A percentile compares a stretch with the other conserved stretches of the same genome.
These are phyloP conservation scores for Automeris io DNA, from an alignment of 2,888 invertebrate genomes.

Conservation along the genomic window DNA sequence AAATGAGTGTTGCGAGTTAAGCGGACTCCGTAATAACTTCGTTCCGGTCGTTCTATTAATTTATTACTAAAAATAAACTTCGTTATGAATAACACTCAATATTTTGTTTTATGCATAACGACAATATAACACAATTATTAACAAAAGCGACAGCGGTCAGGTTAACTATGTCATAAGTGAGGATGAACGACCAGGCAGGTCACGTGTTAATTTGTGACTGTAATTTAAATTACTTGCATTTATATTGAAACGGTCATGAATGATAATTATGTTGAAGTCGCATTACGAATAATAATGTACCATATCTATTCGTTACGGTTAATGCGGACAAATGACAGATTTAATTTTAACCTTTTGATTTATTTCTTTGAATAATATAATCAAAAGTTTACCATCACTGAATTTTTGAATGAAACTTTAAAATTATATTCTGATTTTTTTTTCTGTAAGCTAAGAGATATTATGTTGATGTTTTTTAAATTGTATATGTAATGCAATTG, in stretches of 20 bases:
- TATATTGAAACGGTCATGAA: slow-evolving; percentile 25
- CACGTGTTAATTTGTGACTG: slow-evolving; percentile 25
- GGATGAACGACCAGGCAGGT: slow-evolving; percentile 7
- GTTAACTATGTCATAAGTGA: not conserved
- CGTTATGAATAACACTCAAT: not conserved
- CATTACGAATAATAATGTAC: slow-evolving; percentile 23
- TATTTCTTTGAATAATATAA: too few species aligned
- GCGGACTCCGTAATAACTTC: too few species aligned
- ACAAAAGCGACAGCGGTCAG: not conserved
- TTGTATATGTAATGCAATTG: too few species aligned
- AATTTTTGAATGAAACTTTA: too few species aligned
- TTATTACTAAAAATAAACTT: too few species aligned
- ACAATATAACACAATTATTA: not conserved
- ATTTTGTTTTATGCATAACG: not conserved
- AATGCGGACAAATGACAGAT: slow-evolving; percentile 16
- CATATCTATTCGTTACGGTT: slow-evolving; percentile 18
- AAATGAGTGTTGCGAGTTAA: too few species aligned
- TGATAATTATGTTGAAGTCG: slow-evolving; percentile 27
- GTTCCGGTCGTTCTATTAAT: too few species aligned
- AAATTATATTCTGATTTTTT: too few species aligned
- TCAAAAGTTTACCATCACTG: too few species aligned
- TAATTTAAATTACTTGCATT: slow-evolving; percentile 26
- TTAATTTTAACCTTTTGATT: slow-evolving; percentile 6
- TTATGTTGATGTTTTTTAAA: too few species aligned
- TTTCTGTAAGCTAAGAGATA: too few species aligned